A percentile compares a stretch with the other conserved stretches of the same genome.
Evolutionary conservation across 1,140 invertebrate species (phyloP).

Genomic region (Drosophila pectinifera): DNA sequence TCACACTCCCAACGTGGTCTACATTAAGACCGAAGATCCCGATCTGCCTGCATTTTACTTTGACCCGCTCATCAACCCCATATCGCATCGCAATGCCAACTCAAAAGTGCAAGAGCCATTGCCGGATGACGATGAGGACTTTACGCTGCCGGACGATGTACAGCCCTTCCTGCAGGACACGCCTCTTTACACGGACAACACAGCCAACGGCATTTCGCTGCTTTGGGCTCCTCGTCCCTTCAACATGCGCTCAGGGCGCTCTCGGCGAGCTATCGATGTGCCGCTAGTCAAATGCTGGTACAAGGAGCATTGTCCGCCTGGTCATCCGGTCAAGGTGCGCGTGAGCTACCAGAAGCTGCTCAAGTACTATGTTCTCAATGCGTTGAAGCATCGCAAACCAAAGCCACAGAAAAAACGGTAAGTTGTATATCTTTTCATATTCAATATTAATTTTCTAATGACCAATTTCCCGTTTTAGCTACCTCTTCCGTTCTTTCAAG

Average conservation of each 20-base stretch:
- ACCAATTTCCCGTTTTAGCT: constrained; percentile 85
- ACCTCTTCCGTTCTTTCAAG: constrained; percentile 99
- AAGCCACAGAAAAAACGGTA: constrained; percentile 99
- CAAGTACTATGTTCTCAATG: constrained; percentile 99
- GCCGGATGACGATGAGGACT: constrained; percentile 98
- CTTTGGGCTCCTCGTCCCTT: constrained; percentile 99
- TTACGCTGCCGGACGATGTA: constrained; percentile 94
- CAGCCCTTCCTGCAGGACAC: constrained; percentile 97
- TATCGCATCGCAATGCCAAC: constrained; percentile 95
- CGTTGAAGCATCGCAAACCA: constrained; percentile 97
- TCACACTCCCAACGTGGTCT: constrained; percentile 99
- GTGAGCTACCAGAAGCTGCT: constrained; percentile 99
- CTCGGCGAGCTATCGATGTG: constrained; percentile 96
- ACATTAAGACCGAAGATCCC: constrained; percentile 99
- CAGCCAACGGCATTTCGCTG: constrained; percentile 99
- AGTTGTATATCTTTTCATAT: constrained; percentile 29
- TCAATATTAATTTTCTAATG: not conserved
- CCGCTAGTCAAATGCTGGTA: constrained; percentile 99
- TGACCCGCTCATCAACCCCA: constrained; percentile 99
- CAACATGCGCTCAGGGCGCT: constrained; percentile 95
- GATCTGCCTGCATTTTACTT: constrained; percentile 99
- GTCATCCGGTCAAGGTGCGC: constrained; percentile 99
- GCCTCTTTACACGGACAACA: constrained; percentile 99
- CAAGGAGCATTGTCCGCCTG: constrained; percentile 98
- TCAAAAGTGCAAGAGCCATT: constrained; percentile 91